These are phyloP conservation scores for Liposcelis brunnea DNA, from an alignment of 2,888 invertebrate species.

Conservation along the genomic window DNA sequence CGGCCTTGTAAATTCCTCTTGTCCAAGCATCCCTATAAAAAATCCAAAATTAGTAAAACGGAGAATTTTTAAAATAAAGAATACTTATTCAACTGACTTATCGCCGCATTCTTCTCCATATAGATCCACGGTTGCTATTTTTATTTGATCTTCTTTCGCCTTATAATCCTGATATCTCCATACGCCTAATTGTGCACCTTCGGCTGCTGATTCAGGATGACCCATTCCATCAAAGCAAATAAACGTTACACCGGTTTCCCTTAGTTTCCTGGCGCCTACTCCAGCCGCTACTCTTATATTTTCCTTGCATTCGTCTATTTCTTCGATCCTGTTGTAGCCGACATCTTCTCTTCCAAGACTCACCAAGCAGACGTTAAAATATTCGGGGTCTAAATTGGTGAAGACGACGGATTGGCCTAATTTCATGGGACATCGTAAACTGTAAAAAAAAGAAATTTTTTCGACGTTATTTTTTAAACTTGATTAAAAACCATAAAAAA, in stretches of 20 bases:
- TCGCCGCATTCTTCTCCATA: conserved; percentile 14
- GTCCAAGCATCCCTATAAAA: conserved; percentile 22
- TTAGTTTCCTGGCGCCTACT: conserved; percentile 14
- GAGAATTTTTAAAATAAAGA: too few relatives aligned
- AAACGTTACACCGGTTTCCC: conserved; percentile 18
- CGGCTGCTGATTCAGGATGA: conserved; percentile 30
- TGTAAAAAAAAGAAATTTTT: background rate
- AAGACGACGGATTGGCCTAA: conserved; percentile 8
- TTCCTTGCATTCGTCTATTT: conserved; percentile 15
- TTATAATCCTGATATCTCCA: conserved; percentile 30
- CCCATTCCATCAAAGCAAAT: conserved; percentile 29
- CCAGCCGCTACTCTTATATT: conserved; percentile 14
- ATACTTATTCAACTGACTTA: too few relatives aligned
- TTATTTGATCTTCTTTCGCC: conserved; percentile 15
- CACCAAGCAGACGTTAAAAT: conserved; percentile 14
- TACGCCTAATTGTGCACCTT: conserved; percentile 26
- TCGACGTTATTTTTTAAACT: too few relatives aligned
- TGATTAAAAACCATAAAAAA: too few relatives aligned
- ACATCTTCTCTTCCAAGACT: conserved; percentile 14
- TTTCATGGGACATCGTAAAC: background rate
- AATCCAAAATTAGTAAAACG: background rate
- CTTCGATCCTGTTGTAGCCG: conserved; percentile 15
- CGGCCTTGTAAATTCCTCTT: conserved; percentile 25
- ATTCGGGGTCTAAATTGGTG: conserved; percentile 13
- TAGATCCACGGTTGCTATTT: conserved; percentile 14